Conservation (phyloP, 2,113 vertebrate genomes). For the Columba janthina region DNA sequence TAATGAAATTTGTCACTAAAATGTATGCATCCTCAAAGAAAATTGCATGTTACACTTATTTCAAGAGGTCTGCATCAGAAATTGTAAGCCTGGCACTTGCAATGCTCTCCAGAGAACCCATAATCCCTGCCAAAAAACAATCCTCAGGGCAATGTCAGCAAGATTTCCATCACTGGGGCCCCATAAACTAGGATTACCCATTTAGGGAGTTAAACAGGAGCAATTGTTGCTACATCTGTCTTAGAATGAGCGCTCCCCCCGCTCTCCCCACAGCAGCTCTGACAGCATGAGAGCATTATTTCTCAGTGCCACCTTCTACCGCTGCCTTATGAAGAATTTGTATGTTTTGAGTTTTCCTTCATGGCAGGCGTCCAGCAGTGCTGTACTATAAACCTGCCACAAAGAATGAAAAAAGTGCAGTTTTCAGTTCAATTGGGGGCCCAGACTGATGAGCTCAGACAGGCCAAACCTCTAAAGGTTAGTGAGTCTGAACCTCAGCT, state of each 20-base stretch:
- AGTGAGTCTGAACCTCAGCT: conserved; percentile 3
- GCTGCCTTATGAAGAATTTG: conserved; percentile 64
- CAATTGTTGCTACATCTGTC: conserved; percentile 58
- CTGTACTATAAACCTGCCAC: conserved; percentile 44
- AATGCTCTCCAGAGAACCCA: background rate
- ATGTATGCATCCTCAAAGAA: background rate
- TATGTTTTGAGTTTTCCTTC: conserved; percentile 52
- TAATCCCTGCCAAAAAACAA: background rate
- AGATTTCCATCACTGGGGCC: background rate
- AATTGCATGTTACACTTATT: background rate
- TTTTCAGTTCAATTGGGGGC: conserved; percentile 17
- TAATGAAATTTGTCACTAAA: background rate
- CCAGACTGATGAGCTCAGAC: conserved; percentile 36
- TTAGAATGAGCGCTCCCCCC: background rate
- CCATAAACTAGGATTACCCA: conserved; percentile 37
- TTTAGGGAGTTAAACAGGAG: conserved; percentile 53
- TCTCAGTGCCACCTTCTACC: conserved; percentile 27
- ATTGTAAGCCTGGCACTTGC: rapidly evolving
- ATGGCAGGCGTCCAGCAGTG: conserved; percentile 11
- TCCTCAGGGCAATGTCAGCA: background rate
- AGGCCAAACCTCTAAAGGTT: conserved; percentile 30
- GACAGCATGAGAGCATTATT: conserved; percentile 32
- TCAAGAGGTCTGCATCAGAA: background rate
- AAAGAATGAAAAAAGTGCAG: conserved; percentile 7
- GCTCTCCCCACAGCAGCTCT: background rate